Evolutionary conservation across 2,888 invertebrate genomes (phyloP), one percentile per base, ranked within the genome.

Genomic region (Sipunculus nudus): DNA sequence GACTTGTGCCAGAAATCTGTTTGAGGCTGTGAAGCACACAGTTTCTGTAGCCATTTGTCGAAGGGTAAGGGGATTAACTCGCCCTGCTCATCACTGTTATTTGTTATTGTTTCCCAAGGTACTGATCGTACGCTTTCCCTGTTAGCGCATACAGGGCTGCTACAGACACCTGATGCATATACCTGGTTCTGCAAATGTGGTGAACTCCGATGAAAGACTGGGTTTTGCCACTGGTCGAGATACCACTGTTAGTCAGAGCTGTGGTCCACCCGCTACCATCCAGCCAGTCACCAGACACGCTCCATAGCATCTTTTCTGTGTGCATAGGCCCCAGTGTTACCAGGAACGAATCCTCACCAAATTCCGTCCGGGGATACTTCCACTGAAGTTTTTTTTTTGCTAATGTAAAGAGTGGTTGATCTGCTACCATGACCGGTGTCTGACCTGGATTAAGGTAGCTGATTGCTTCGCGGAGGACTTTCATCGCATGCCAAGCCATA

Each of bases 211-310:
- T 3, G 35, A 43, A 45, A 5, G 56, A 47, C 19, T 50, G 21
- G 23, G 43, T 53, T 25, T 16, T 53, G 5, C 58, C 53, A 45
- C 21, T 29, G 10, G 49, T 48, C 16, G 47, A 13, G 3, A 60
- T 31, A 23, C 40, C 39, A 39, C 29, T 26, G 3, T 59, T 26
- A 6, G 25, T 59, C 13, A 57, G 31, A 10, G 39, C 47, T 29
- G 53, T 57, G 16, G 59, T 59, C 59, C 59, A 59, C 8, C 59
- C 59, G 59, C 54, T 58, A 19, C 53, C 29, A 29, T 59, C 59
- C 6, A 59, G 39, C 59, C 59, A 59, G 56, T 55, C 40, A 3
- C 53, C 59, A 6, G 54, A 58, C 19, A 59, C 35, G 29, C 26
- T 55, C 60, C 39, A 59, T n/a, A 28, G n/a, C 39, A 49, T 49